Conservation (phyloP, 2,113 vertebrate genomes). For the Sitta europaea region DNA sequence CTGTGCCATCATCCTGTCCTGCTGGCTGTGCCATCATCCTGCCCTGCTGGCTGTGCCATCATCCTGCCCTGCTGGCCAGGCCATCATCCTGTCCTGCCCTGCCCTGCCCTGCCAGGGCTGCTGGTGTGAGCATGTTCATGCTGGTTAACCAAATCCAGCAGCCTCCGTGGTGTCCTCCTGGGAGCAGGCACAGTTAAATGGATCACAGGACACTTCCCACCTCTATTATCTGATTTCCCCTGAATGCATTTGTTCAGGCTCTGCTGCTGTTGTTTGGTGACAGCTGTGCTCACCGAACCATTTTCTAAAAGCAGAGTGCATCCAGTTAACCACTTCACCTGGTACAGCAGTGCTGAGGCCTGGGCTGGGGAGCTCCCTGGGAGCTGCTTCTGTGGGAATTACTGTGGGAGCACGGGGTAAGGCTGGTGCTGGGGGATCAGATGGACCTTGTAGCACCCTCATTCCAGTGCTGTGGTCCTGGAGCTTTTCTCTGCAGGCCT, state of each 20-base stretch:
- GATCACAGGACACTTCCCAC: conserved; percentile 47
- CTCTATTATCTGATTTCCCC: conserved; percentile 47
- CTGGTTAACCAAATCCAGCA: neutral
- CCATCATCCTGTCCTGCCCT: neutral
- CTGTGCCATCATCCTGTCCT: neutral
- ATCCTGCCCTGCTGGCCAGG: neutral
- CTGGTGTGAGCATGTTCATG: accelerated
- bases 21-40: neutral
- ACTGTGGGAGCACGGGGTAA: neutral
- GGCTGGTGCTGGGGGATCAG: neutral
- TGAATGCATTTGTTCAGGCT: conserved; percentile 25
- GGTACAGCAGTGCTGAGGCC: neutral
- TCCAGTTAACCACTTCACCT: conserved; percentile 32
- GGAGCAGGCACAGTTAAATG: conserved; percentile 52
- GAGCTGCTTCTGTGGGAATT: neutral
- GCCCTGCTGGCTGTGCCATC: neutral
- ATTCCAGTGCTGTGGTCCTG: neutral
- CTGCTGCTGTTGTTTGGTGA: conserved; percentile 34
- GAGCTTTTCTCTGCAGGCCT: neutral
- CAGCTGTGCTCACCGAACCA: conserved; percentile 57
- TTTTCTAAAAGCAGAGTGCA: neutral
- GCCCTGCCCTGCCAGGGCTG: neutral
- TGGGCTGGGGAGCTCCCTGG: neutral
- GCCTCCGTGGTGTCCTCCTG: neutral
- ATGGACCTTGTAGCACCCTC: neutral